Base-by-base conservation (phyloP, 2,113 vertebrate genomes). In the Protobothrops mucrosquamatus region DNA sequence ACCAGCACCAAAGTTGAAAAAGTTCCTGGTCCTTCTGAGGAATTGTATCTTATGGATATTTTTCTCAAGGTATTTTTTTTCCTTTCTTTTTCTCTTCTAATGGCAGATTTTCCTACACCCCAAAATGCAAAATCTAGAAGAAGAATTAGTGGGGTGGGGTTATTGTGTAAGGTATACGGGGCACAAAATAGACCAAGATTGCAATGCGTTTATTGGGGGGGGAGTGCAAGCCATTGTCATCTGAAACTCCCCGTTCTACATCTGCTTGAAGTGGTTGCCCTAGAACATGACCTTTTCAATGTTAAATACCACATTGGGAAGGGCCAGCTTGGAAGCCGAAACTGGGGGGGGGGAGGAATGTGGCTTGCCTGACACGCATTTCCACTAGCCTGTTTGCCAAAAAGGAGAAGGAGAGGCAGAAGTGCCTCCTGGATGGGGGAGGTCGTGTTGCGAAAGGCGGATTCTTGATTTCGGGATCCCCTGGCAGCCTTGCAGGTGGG, bases 281-380 rank as follows among this genome's bases (percentile, higher is more conserved):
- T 56, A 89, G 88, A 56, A 59, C 29, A 61, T 48, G 88, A n/a
- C 51, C 48, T 93, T 52, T 26, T 48, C 57, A 59, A 61, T 34
- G 6, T 55, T 34, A 93, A 93, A 85, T 89, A 89, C 85, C 88
- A 59, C 92, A 51, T 93, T 89, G 57, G 88, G 88, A 85, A 51
- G 59, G n/a, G 69, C 69, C 59, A 56, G 26, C 43, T 89, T 52
- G 46, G 92, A 57, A 59, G 85, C 39, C 64, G 39, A 57, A 92
- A 85, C 59, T 18, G 29, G 88, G 14, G 56, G 48, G n/a, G 48
- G 48, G 46, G 48, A 51, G 54, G 59, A 61, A 85, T 85, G 88
- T 39, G 92, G 88, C 22, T 92, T 92, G 88, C 69, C 29, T 89
- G 92, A 92, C 88, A 92, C 10, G 57, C 56, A 88, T 88, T 92